Evolutionary conservation across 1,140 invertebrate genomes (phyloP).

Genomic region (Apis laboriosa): DNA sequence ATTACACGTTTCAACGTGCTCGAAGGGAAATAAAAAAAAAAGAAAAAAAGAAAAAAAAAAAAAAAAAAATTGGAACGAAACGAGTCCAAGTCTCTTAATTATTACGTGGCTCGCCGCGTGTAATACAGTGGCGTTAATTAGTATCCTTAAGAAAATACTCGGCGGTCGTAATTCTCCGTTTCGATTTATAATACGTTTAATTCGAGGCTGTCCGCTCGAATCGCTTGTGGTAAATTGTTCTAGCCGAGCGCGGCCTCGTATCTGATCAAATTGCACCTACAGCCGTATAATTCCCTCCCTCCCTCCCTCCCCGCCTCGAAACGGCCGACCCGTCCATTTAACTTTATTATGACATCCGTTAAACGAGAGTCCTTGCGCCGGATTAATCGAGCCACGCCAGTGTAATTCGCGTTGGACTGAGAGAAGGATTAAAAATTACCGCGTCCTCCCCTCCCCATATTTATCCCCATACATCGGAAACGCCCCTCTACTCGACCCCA

Average conservation of each 20-base stretch:
- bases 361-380: neutral
- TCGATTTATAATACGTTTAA: constrained; percentile 57
- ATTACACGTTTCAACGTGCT: neutral
- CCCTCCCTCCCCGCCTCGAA: neutral
- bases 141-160: constrained; percentile 51
- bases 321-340: neutral
- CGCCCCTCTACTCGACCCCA: too few relatives aligned
- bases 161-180: constrained; percentile 18
- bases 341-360: constrained; percentile 19
- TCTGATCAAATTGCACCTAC: constrained; percentile 47
- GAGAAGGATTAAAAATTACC: neutral
- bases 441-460: too few relatives aligned
- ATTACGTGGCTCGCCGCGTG: constrained; percentile 39
- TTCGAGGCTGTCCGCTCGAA: constrained; percentile 17
- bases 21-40: neutral
- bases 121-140: constrained; percentile 63
- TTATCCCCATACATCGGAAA: too few relatives aligned
- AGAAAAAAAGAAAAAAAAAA: neutral
- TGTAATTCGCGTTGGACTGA: too few relatives aligned
- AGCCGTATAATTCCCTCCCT: neutral
- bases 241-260: constrained; percentile 55
- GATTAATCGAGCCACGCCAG: neutral
- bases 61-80: neutral
- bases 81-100: constrained; percentile 7
- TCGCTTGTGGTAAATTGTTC: constrained; percentile 41